Evolutionary conservation across 2,113 vertebrate species (phyloP), one percentile per base, ranked within the genome.

Genomic region (Donacobius atricapilla): DNA sequence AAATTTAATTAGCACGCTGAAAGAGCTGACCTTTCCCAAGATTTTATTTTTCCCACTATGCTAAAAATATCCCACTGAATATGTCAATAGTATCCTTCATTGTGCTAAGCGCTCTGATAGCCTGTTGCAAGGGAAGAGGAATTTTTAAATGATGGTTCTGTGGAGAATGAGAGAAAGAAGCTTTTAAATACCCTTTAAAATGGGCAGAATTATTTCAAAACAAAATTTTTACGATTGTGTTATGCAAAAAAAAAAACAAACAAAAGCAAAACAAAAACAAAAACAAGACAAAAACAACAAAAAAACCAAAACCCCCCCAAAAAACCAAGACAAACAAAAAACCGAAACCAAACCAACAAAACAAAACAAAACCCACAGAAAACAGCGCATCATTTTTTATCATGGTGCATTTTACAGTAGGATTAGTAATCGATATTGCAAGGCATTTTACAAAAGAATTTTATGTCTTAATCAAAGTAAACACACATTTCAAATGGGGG

Each of bases 1-100:
- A 90, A 97, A 97, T 98, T 97, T 98, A 98, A 98, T 98, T 98
- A 98, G 96, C 94, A 69, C 95, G 66, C 88, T 92, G 90, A 97
- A 97, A 94, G 95, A 91, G 90, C 89, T 98, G 98, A 98, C 97
- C 98, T 98, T 98, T 98, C 90, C 91, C 75, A 92, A 97, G 94
- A 97, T 95, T 97, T 97, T 94, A 85, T 97, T 98, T 93, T 90
- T 95, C 95, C 94, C 89, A 72, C 72, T 51, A 23, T 23, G 91
- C 98, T 98, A 98, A 98, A 98, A 98, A 98, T 98, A 98, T 58
- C 95, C 42, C 7, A 2, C 87, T 31, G 94, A 94, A 95, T 97
- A 96, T 97, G 97, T 97, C 97, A 97, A 90, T 97, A 92, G 60
- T 48, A 97, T 93, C 83, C 96, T 92, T 97, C 92, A 85, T 96